Evolutionary conservation across 2,113 vertebrate genomes (phyloP).

Genomic region (Paramormyrops kingsleyae): DNA sequence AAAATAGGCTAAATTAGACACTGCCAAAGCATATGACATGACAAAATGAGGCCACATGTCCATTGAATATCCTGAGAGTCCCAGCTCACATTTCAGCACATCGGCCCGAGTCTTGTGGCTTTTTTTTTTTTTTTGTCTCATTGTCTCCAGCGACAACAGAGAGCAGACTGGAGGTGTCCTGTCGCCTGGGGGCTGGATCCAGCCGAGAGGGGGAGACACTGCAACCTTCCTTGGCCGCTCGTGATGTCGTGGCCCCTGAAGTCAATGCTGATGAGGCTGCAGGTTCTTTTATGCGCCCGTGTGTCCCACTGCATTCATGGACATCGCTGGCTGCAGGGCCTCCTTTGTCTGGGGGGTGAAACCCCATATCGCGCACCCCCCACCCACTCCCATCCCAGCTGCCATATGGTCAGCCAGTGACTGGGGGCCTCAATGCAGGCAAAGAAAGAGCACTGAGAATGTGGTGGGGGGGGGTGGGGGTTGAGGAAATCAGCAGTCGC

Average conservation of each 20-base stretch:
- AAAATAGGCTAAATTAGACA: background rate
- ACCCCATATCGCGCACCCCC: conserved; percentile 43
- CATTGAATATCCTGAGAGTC: background rate
- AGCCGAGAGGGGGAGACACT: conserved; percentile 18
- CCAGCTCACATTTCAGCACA: background rate
- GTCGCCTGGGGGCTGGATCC: background rate
- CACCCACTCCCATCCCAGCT: conserved; percentile 60
- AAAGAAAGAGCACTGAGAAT: conserved; percentile 46
- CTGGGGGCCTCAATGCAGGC: conserved; percentile 49
- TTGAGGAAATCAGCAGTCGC: conserved; percentile 45
- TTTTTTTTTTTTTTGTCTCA: background rate
- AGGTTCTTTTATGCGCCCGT: conserved; percentile 58
- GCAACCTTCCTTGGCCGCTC: conserved; percentile 44
- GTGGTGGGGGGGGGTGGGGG: background rate
- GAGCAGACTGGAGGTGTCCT: conserved; percentile 21
- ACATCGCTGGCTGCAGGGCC: conserved; percentile 63
- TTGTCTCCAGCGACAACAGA: conserved; percentile 10
- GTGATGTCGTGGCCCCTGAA: conserved; percentile 42
- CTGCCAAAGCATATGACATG: background rate
- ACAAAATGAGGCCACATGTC: background rate
- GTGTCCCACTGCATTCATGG: conserved; percentile 80
- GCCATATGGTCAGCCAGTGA: conserved; percentile 65
- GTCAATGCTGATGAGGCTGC: conserved; percentile 51
- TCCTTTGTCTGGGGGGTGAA: conserved; percentile 69
- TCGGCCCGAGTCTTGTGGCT: background rate